Evolutionary conservation across 2,797 vertebrate genomes (phyloP), one percentile per base, ranked within the genome.

Genomic region (Ptychadena robeensis): DNA sequence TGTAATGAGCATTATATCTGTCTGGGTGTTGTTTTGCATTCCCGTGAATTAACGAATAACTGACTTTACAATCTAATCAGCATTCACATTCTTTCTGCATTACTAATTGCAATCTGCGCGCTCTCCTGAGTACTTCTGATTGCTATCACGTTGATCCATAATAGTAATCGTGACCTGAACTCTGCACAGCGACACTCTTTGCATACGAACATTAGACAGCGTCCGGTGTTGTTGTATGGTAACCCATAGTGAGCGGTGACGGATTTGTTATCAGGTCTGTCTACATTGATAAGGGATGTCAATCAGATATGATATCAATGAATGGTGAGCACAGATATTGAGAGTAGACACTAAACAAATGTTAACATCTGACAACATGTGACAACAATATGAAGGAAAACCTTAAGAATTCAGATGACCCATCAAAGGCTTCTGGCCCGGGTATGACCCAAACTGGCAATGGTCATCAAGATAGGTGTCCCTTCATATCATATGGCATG

Each of bases 31-130:
- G 48, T 59, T 68, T 37, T 53, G 66, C 48, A 37, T 79, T 69
- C 34, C 30, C 66, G 30, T 32, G 66, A 68, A 78, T 78, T 53
- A 78, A 57, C 40, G 57, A 78, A 65, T 78, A 44, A 64, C n/a
- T 40, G 59, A 68, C 75, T 78, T 78, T 78, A 53, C 66, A 53
- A 35, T 67, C 75, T 78, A 53, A 78, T 78, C 75, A 78, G 64
- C 64, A 57, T 53, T 78, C 75, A 35, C 38, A 78, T 78, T 78
- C 75, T 68, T 78, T 10, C 75, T 78, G 75, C 64, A 68, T 68
- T 67, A 67, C 64, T 78, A 78, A 78, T 78, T 78, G 40, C 64
- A 35, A 78, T 68, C 48, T 78, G 64, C 75, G 34, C 32, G 38
- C 75, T 78, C 64, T 25, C 64, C 35, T 9, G 64, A 68, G 75